A percentile compares a stretch with the other conserved stretches of the same genome.
These are phyloP conservation scores for Anoplophora glabripennis DNA, from an alignment of 1,140 invertebrate species.

Conservation along the genomic window DNA sequence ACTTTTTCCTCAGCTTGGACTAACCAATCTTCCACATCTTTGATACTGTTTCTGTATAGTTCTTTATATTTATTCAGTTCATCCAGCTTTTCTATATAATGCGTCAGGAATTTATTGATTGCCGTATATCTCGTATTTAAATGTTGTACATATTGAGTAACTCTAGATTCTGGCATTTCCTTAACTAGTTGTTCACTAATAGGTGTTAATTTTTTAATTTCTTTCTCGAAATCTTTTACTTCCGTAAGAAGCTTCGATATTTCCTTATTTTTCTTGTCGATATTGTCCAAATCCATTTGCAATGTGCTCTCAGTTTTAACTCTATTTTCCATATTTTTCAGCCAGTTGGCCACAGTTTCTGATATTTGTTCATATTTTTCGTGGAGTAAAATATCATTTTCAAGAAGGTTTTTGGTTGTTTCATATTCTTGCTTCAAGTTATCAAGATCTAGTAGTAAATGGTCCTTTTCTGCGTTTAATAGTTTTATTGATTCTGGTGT, in stretches of 20 bases:
- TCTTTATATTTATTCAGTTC: slow-evolving; percentile 65
- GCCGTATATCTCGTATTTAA: slow-evolving; percentile 73
- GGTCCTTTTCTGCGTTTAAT: slow-evolving; percentile 61
- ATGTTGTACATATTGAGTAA: slow-evolving; percentile 76
- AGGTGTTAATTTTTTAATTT: slow-evolving; percentile 65
- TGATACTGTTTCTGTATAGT: slow-evolving; percentile 64
- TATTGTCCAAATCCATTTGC: slow-evolving; percentile 66
- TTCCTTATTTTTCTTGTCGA: slow-evolving; percentile 71
- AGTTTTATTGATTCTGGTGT: slow-evolving; percentile 63
- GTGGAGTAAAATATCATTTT: slow-evolving; percentile 74
- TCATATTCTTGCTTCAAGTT: slow-evolving; percentile 63
- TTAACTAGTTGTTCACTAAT: slow-evolving; percentile 71
- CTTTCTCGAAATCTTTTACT: slow-evolving; percentile 60
- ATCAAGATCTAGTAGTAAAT: slow-evolving; percentile 65
- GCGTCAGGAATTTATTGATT: slow-evolving; percentile 67
- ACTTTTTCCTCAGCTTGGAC: slow-evolving; percentile 69
- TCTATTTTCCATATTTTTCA: slow-evolving; percentile 83
- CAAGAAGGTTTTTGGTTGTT: slow-evolving; percentile 67
- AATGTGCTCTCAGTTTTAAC: slow-evolving; percentile 70
- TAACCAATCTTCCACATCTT: slow-evolving; percentile 77
- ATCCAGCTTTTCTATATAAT: slow-evolving; percentile 66
- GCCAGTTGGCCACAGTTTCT: slow-evolving; percentile 75
- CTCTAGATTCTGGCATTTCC: slow-evolving; percentile 76
- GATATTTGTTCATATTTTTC: slow-evolving; percentile 74
- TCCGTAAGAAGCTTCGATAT: slow-evolving; percentile 62